phyloP scores from a whole-genome alignment of 1,140 invertebrate genomes.

The Drosophila leontia region DNA sequence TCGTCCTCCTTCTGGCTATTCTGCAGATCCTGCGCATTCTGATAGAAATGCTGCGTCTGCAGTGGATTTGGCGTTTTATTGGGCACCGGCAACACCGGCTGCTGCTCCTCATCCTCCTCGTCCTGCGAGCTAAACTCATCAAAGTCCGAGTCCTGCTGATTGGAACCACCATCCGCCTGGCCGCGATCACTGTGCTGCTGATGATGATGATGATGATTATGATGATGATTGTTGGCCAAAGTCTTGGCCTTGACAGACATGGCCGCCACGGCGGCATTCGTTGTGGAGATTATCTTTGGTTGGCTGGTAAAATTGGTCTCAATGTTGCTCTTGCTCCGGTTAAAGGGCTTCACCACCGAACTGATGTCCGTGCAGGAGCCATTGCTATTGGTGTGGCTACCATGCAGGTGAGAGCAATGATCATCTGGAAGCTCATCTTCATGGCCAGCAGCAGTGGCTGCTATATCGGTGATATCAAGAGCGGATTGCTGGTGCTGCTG shows the following conservation, averaged over 20 bases:
- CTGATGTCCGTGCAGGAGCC: constrained; percentile 71
- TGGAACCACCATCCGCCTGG: constrained; percentile 93
- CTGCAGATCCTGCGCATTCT: constrained; percentile 73
- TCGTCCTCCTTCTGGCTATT: constrained; percentile 25
- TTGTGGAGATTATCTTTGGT: constrained; percentile 77
- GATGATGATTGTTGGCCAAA: constrained; percentile 23
- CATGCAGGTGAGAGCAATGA: constrained; percentile 53
- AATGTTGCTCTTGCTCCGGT: constrained; percentile 83
- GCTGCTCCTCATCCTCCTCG: constrained; percentile 85
- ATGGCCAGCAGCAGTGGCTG: constrained; percentile 33
- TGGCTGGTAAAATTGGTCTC: constrained; percentile 78
- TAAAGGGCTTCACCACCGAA: constrained; percentile 63
- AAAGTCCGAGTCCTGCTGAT: constrained; percentile 92
- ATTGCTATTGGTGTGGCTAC: constrained; percentile 46
- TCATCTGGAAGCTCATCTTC: constrained; percentile 42
- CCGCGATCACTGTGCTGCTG: constrained; percentile 88
- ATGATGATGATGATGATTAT: constrained; percentile 2
- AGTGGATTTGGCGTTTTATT: constrained; percentile 5
- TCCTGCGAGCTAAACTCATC: constrained; percentile 92
- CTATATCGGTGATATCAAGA: constrained; percentile 77
- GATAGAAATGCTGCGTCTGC: constrained; percentile 67
- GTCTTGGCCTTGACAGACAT: constrained; percentile 58
- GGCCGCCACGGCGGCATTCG: constrained; percentile 44
- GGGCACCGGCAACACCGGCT: background rate
- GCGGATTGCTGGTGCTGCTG: constrained; percentile 41